phyloP scores from a whole-genome alignment of 2,888 invertebrate species.

The Ectemnius cavifrons region DNA sequence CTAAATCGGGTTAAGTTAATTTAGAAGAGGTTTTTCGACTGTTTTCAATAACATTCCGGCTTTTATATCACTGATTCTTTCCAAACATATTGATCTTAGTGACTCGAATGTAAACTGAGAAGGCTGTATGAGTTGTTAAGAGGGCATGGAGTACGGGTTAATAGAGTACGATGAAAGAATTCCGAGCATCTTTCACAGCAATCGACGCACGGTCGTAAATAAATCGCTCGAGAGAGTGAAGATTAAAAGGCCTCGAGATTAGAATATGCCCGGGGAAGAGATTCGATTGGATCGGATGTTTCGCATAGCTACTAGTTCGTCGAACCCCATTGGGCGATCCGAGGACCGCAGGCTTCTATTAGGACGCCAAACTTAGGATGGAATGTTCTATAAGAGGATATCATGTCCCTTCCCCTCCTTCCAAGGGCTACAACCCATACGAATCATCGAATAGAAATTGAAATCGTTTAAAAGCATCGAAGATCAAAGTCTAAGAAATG shows the following conservation, averaged over 20 bases:
- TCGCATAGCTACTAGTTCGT: constrained; percentile 55
- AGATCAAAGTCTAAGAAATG: too few relatives aligned
- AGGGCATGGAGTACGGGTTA: too few relatives aligned
- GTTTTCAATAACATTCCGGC: too few relatives aligned
- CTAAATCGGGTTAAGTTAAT: too few relatives aligned
- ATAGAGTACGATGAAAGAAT: too few relatives aligned
- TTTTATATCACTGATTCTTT: too few relatives aligned
- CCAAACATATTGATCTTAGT: too few relatives aligned
- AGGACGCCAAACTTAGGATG: constrained; percentile 56
- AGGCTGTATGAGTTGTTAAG: too few relatives aligned
- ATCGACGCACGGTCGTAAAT: constrained; percentile 38
- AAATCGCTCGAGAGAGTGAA: constrained; percentile 33
- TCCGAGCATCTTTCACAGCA: not conserved
- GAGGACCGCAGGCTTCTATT: constrained; percentile 52
- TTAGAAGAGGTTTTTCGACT: too few relatives aligned
- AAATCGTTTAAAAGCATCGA: too few relatives aligned
- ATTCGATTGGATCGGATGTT: constrained; percentile 50
- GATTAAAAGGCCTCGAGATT: constrained; percentile 52
- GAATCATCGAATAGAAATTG: too few relatives aligned
- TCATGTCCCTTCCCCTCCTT: constrained; percentile 18
- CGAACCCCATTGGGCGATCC: constrained; percentile 46
- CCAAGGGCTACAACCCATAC: not conserved
- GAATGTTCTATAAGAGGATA: constrained; percentile 44
- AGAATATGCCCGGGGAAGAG: constrained; percentile 39
- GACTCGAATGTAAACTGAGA: too few relatives aligned